phyloP scores from a whole-genome alignment of 2,888 invertebrate species.

The Choristoneura rosaceana region DNA sequence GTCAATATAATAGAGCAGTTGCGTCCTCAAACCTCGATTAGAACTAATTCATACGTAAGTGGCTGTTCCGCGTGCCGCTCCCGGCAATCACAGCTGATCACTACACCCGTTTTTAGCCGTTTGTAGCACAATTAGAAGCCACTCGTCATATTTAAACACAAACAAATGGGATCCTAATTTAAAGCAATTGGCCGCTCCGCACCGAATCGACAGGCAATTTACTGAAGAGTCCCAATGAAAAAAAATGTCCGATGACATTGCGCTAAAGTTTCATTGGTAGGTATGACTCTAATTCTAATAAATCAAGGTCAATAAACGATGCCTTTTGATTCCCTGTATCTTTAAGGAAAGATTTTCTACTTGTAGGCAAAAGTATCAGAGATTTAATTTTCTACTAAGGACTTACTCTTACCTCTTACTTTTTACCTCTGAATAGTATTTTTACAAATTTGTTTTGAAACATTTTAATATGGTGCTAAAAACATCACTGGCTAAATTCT shows the following conservation, averaged over 20 bases:
- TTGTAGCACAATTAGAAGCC: constrained; percentile 62
- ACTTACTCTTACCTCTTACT: too few species aligned
- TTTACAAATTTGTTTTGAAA: too few species aligned
- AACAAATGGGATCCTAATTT: constrained; percentile 77
- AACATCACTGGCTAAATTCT: too few species aligned
- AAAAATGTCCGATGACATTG: constrained; percentile 27
- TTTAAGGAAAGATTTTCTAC: too few species aligned
- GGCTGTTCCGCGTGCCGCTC: constrained; percentile 40
- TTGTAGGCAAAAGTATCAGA: too few species aligned
- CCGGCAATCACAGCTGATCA: constrained; percentile 48
- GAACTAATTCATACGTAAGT: constrained; percentile 41
- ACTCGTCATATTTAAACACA: constrained; percentile 62
- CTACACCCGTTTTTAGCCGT: constrained; percentile 44
- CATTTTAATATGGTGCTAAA: too few species aligned
- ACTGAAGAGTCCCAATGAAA: constrained; percentile 28
- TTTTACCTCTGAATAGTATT: too few species aligned
- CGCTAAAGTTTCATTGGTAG: constrained; percentile 10
- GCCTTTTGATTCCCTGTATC: too few species aligned
- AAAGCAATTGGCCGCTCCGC: constrained; percentile 67
- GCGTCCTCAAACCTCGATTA: constrained; percentile 31
- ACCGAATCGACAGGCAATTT: constrained; percentile 54
- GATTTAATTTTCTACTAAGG: too few species aligned
- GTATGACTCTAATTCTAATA: constrained; percentile 15
- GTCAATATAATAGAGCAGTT: constrained; percentile 9
- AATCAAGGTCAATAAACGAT: not conserved